Base-by-base conservation (phyloP, 2,888 invertebrate genomes). In the Ceramica pisi region DNA sequence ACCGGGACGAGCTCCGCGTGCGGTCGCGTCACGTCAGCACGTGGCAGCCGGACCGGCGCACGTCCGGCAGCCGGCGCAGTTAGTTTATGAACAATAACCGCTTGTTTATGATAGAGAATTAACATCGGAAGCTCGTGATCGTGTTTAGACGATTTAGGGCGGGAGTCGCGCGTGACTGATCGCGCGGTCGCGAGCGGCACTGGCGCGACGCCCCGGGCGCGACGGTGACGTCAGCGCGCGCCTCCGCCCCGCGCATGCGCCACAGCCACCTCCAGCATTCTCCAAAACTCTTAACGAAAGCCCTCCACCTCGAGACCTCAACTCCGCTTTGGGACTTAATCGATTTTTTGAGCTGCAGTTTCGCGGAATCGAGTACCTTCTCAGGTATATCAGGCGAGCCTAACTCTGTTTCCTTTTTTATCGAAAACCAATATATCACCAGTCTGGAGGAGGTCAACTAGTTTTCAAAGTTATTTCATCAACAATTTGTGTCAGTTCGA, bases 321-420 rank as follows among this genome's bases (percentile, higher is more conserved):
- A 93, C 93, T 92, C 88, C 90, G 93, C 94, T 95, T 93, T 92
- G 94, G 93, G 89, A 93, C 91, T 92, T 93, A 94, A 96, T 96
- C 95, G 95, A 96, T 96, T 95, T 95, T 95, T 95, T 92, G 92
- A 94, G 93, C 93, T 95, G 94, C 94, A 94, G 91, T 92, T 93
- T 91, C 89, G 87, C 90, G 90, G 91, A 91, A 83, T 92, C 90
- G 92, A 93, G 92, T 92, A 92, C 71, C 71, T 84, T 75, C 91
- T 91, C 92, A 94, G 94, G 94, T 94, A 77, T 82, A 80, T 80
- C 75, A 78, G 75, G 51, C 64, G 44, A 60, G 66, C 75, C 53
- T 72, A 67, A 69, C 61, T 73, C 63, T 67, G 71, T 76, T 68
- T 78, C 73, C 48, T 75, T 71, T 26, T 79, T 78, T 77, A 79